Percentiles rank a stretch among this genome's conserved stretches.
These are phyloP conservation scores for Daktulosphaira vitifoliae DNA, from an alignment of 1,140 invertebrate genomes.

Conservation along the genomic window DNA sequence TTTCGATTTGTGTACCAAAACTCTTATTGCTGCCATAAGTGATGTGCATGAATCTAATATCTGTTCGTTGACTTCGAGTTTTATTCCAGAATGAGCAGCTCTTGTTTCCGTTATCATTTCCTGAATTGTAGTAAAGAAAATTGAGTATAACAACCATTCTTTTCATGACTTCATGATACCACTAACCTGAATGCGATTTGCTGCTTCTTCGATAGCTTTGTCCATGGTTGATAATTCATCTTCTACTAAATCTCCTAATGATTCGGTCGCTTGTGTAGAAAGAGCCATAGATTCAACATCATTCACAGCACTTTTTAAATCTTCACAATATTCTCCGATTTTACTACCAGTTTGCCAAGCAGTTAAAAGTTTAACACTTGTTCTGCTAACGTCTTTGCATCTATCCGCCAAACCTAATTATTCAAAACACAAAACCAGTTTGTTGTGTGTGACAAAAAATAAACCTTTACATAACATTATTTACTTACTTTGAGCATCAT, in stretches of 20 bases:
- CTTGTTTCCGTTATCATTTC: slow-evolving; percentile 78
- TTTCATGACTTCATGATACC: background rate
- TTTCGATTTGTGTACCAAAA: slow-evolving; percentile 79
- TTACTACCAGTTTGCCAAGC: slow-evolving; percentile 27
- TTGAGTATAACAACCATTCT: too few relatives aligned
- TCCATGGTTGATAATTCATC: slow-evolving; percentile 84
- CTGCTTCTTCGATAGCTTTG: slow-evolving; percentile 74
- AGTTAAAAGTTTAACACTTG: slow-evolving; percentile 45
- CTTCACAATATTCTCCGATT: background rate
- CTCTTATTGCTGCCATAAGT: slow-evolving; percentile 85
- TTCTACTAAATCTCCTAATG: slow-evolving; percentile 66
- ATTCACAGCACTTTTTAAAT: background rate
- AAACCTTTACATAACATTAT: too few relatives aligned
- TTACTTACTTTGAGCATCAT: slow-evolving; percentile 55
- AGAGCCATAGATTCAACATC: slow-evolving; percentile 12
- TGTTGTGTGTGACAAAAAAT: too few relatives aligned
- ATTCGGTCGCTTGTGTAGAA: slow-evolving; percentile 42
- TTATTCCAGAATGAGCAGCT: slow-evolving; percentile 80
- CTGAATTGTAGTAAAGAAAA: slow-evolving; percentile 45
- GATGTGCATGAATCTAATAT: slow-evolving; percentile 93
- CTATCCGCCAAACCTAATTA: slow-evolving; percentile 54
- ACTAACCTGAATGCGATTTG: slow-evolving; percentile 62
- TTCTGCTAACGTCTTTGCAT: slow-evolving; percentile 51
- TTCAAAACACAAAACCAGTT: too few relatives aligned
- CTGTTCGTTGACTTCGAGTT: slow-evolving; percentile 94